phyloP scores from a whole-genome alignment of 2,888 invertebrate genomes.

The Carterocephalus palaemon region DNA sequence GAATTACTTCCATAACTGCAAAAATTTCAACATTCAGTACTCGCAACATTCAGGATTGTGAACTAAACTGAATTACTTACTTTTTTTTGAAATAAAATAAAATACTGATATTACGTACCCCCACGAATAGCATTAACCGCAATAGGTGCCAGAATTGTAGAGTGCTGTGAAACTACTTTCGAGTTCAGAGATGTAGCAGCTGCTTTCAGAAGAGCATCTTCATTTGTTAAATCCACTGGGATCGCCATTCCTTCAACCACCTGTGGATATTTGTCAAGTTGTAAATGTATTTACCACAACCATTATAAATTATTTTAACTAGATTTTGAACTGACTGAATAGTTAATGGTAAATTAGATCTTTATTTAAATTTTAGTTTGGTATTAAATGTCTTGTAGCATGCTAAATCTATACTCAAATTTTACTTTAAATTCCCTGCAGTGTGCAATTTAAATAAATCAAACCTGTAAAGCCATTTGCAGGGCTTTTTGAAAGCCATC shows the following conservation, averaged over 20 bases:
- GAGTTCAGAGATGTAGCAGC: slow-evolving; percentile 99
- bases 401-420: no score
- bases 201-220: slow-evolving; percentile 92
- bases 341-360: no score
- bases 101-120: slow-evolving; percentile 65
- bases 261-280: slow-evolving; percentile 67
- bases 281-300: no score
- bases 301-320: no score
- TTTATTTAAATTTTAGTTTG: no score
- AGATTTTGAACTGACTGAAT: no score
- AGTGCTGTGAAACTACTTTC: slow-evolving; percentile 99
- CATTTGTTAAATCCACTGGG: slow-evolving; percentile 91
- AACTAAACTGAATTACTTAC: no score
- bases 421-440: no score
- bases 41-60: no score
- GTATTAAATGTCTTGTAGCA: no score
- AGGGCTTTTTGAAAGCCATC: slow-evolving; percentile 96
- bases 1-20: slow-evolving; percentile 74
- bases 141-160: slow-evolving; percentile 95
- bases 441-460: neutral
- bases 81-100: neutral
- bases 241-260: slow-evolving; percentile 91
- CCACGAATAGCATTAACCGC: slow-evolving; percentile 98
- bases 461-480: slow-evolving; percentile 82
- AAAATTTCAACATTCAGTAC: no score